Evolutionary conservation across 2,888 invertebrate genomes (phyloP), one percentile per base, ranked within the genome.

Genomic region (Cataglyphis albicans): DNA sequence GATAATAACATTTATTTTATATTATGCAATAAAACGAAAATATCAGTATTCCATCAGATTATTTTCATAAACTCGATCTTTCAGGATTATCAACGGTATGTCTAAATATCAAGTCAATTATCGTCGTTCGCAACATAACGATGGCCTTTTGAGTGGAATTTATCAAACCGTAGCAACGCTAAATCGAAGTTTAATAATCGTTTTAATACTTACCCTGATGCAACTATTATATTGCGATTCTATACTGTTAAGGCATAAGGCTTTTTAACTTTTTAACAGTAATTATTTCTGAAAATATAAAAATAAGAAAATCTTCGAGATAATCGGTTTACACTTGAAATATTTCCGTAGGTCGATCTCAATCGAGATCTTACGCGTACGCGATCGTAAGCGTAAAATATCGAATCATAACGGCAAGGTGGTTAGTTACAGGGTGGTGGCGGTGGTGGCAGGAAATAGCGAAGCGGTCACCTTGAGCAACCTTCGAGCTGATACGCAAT

Each of bases 391-490:
- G 4, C 10, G 7, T 35, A 48, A 84, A 88, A 89, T 78, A 89
- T 89, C 75, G 89, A 92, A 92, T 93, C 90, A 93, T 91, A 94
- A 94, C 91, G 91, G 90, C 87, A 91, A 93, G 92, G 89, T 92
- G 93, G 96, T 97, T 97, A 98, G 98, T 98, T 98, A 98, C 98
- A 98, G 98, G 97, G 98, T 98, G 96, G 98, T 98, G 95, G 96
- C 97, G 96, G 97, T 98, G 95, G 98, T 98, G 95, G 98, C 98
- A 91, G 98, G 98, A 90, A 98, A 98, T 95, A 97, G 97, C 86
- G 98, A 98, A 94, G 98, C 98, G 87, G 97, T 98, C 91, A 97
- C 97, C 88, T 95, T 98, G 93, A 97, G 97, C 93, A 97, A 97
- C 67, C 95, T 98, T 87, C 96, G 97, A 93, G 97, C 98, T 32